A percentile compares a stretch with the other conserved stretches of the same genome.
These are phyloP conservation scores for Lasioglossum vierecki DNA, from an alignment of 2,888 invertebrate species.

Conservation along the genomic window DNA sequence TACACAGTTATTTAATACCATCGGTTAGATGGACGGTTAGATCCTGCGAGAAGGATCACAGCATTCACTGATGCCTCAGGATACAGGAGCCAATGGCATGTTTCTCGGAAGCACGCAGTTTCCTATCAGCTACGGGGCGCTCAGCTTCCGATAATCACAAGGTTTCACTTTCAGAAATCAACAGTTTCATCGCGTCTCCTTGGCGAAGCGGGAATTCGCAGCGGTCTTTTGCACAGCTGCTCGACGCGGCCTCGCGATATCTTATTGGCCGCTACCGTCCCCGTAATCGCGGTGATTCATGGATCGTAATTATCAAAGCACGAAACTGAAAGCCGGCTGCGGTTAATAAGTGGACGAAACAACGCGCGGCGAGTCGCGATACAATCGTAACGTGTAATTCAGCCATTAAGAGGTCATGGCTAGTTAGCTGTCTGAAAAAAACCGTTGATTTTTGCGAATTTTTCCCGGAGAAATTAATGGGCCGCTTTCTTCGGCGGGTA, in stretches of 20 bases:
- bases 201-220: background rate
- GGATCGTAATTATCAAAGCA: constrained; percentile 40
- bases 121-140: background rate
- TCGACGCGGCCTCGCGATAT: constrained; percentile 10
- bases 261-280: constrained; percentile 33
- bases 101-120: background rate
- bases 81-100: background rate
- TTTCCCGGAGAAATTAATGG: background rate
- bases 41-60: background rate
- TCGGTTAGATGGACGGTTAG: background rate
- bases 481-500: background rate
- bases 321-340: constrained; percentile 33
- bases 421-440: background rate
- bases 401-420: constrained; percentile 55
- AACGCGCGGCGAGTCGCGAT: constrained; percentile 32
- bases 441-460: background rate
- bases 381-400: constrained; percentile 66
- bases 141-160: background rate
- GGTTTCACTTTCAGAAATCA: constrained; percentile 29
- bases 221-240: constrained; percentile 15
- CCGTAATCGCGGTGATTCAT: constrained; percentile 44
- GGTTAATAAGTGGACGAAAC: constrained; percentile 45
- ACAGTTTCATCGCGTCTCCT: background rate
- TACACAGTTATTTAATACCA: background rate
- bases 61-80: background rate